A percentile compares a stretch with the other conserved stretches of the same genome.
These are phyloP conservation scores for Platichthys stellatus DNA, from an alignment of 2,113 vertebrate genomes.

Conservation along the genomic window DNA sequence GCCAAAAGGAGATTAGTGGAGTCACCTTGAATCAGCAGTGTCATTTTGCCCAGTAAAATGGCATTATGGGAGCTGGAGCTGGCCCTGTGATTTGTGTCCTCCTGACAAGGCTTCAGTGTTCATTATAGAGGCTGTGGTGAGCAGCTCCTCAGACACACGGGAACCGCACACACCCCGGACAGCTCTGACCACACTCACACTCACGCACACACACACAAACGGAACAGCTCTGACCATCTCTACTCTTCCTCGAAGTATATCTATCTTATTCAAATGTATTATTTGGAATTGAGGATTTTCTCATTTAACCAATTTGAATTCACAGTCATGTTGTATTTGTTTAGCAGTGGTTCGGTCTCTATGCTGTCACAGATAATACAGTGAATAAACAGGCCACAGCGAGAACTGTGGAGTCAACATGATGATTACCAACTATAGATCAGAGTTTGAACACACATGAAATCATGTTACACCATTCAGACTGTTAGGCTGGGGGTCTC, in stretches of 20 bases:
- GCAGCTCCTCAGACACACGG: conserved; percentile 62
- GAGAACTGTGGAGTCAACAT: not conserved
- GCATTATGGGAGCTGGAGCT: conserved; percentile 73
- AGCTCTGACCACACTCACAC: conserved; percentile 35
- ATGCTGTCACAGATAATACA: not conserved
- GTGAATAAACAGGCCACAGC: not conserved
- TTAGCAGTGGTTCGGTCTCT: not conserved
- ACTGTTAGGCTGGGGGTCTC: conserved; percentile 39
- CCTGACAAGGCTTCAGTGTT: conserved; percentile 79
- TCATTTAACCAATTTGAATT: not conserved
- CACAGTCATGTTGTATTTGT: not conserved
- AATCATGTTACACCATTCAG: conserved; percentile 50
- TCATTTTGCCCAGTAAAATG: conserved; percentile 76
- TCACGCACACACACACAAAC: conserved; percentile 14
- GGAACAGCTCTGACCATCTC: conserved; percentile 37
- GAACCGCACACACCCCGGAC: conserved; percentile 47
- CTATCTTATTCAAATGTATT: conserved; percentile 7
- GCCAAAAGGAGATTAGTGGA: conserved; percentile 66
- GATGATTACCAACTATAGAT: conserved; percentile 17
- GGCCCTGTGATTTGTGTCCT: conserved; percentile 76
- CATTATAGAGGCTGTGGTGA: conserved; percentile 71
- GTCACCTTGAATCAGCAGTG: conserved; percentile 78
- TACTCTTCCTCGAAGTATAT: not conserved
- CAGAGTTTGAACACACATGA: conserved; percentile 34
- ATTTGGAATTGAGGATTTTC: not conserved